Percentiles rank a stretch among this genome's conserved stretches.
These are phyloP conservation scores for Palythoa heliodiscus DNA, from an alignment of 92 coral and sea anemone genomes.

Conservation along the genomic window DNA sequence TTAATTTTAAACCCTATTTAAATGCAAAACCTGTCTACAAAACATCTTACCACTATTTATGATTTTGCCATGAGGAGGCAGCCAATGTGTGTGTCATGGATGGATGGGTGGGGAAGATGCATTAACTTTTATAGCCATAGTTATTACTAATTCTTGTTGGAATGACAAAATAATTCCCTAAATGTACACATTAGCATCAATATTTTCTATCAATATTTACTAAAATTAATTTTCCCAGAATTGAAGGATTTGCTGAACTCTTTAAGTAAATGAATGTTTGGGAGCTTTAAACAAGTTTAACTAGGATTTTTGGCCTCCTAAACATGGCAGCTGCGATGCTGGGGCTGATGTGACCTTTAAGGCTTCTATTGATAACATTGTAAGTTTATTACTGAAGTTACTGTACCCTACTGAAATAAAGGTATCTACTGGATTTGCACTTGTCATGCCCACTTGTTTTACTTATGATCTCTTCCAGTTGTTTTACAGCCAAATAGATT, in stretches of 20 bases:
- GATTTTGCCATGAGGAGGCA: not conserved
- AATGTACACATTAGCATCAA: not conserved
- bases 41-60: conserved; percentile 5
- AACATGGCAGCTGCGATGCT: conserved; percentile 14
- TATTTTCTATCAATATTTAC: not conserved
- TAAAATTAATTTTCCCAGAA: not conserved
- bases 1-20: conserved; percentile 2
- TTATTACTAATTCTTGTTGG: not conserved
- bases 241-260: conserved; percentile 16
- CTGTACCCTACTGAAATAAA: too few relatives aligned
- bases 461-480: conserved; percentile 42
- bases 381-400: too few relatives aligned
- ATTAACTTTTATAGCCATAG: not conserved
- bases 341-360: not conserved
- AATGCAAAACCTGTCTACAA: not conserved
- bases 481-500: conserved; percentile 29
- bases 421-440: conserved; percentile 8
- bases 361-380: too few relatives aligned
- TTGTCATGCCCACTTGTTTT: conserved; percentile 17
- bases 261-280: not conserved
- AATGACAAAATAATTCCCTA: not conserved
- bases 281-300: conserved; percentile 10
- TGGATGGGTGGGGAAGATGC: not conserved
- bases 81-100: not conserved
- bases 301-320: conserved; percentile 20